These are phyloP conservation scores for Drosophila antonietae DNA, from an alignment of 2,888 invertebrate genomes.

Conservation along the genomic window DNA sequence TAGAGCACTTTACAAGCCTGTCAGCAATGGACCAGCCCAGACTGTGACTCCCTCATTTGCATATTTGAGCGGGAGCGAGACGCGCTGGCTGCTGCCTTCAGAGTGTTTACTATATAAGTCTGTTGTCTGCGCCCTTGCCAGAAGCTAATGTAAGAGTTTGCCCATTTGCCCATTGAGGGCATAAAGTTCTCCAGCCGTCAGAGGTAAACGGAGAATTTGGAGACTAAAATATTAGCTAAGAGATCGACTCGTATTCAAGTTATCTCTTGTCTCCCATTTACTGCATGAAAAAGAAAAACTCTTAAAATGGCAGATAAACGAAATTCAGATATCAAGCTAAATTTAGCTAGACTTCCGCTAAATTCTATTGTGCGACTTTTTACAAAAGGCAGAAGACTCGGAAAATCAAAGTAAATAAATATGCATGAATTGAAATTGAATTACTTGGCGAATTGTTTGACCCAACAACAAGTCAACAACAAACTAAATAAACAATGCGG, in stretches of 20 bases:
- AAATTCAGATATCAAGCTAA: background rate
- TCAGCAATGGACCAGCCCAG: constrained; percentile 19
- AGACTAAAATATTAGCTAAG: constrained; percentile 54
- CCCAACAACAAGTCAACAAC: constrained; percentile 27
- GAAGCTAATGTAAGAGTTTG: constrained; percentile 71
- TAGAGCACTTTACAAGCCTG: constrained; percentile 59
- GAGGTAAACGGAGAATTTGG: constrained; percentile 20
- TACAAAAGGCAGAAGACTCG: constrained; percentile 15
- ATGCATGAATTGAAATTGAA: constrained; percentile 71
- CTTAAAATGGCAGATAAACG: background rate
- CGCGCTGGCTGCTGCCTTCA: constrained; percentile 27
- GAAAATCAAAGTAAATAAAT: constrained; percentile 58
- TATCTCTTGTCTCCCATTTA: background rate
- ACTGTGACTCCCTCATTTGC: constrained; percentile 62
- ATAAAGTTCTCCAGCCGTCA: constrained; percentile 18
- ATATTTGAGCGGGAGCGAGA: constrained; percentile 61
- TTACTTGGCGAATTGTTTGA: constrained; percentile 42
- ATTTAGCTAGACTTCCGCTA: constrained; percentile 33
- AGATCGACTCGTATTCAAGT: background rate
- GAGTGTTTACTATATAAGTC: constrained; percentile 38
- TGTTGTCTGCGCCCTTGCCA: constrained; percentile 27
- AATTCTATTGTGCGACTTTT: constrained; percentile 21
- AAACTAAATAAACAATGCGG: constrained; percentile 45
- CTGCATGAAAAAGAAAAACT: background rate
- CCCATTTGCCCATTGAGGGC: constrained; percentile 54